phyloP scores from a whole-genome alignment of 2,797 vertebrate species.

The Tamandua tetradactyla region DNA sequence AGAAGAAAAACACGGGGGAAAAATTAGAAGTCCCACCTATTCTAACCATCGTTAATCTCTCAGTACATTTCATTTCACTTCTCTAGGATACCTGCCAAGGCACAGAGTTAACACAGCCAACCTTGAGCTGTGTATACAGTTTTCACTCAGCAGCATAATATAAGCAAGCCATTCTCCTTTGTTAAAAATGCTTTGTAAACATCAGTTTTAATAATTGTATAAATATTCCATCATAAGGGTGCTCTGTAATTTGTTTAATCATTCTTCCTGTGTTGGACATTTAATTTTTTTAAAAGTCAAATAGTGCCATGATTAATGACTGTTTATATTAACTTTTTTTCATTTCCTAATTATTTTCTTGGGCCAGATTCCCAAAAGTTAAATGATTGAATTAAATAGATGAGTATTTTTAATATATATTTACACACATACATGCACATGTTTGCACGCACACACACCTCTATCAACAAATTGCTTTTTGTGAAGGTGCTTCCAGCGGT shows the following conservation, averaged over 20 bases:
- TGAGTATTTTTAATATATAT: neutral
- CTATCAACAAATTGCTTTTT: neutral
- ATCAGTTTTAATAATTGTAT: neutral
- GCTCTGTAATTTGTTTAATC: neutral
- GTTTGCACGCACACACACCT: too few relatives aligned
- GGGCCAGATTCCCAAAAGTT: neutral
- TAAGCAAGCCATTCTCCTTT: neutral
- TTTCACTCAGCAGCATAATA: too few relatives aligned
- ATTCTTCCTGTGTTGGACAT: neutral
- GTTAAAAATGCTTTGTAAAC: neutral
- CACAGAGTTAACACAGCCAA: neutral
- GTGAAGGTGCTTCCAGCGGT: neutral
- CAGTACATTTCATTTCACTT: neutral
- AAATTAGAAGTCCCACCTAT: accelerated
- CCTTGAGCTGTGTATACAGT: accelerated
- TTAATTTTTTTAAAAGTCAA: neutral
- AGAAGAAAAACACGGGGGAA: neutral
- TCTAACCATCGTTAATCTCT: accelerated
- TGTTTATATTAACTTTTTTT: neutral
- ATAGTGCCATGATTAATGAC: neutral
- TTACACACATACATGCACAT: neutral
- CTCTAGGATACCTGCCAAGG: accelerated
- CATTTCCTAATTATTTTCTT: constrained; percentile 43
- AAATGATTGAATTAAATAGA: neutral
- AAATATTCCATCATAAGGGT: neutral